phyloP scores from a whole-genome alignment of 2,797 vertebrate species.

The Artibeus jamaicensis region DNA sequence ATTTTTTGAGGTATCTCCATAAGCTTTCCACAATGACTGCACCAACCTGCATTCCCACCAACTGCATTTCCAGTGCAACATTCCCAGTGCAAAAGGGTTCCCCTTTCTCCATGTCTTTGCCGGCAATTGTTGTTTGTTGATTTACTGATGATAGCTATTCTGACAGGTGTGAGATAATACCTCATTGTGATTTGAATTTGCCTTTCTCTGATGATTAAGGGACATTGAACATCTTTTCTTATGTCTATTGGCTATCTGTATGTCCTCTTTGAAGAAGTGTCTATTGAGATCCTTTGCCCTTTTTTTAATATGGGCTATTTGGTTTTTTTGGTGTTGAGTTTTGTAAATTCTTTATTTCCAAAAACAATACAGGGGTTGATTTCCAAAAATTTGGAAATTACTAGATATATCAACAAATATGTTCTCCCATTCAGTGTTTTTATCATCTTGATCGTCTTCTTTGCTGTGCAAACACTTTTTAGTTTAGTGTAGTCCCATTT shows the following conservation, averaged over 20 bases:
- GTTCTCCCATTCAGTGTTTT: neutral
- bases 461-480: neutral
- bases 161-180: neutral
- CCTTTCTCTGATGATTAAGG: neutral
- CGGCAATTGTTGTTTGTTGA: neutral
- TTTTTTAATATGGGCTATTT: neutral
- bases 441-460: neutral
- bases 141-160: neutral
- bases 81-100: neutral
- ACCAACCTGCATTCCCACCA: neutral
- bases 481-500: neutral
- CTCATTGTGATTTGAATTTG: neutral
- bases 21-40: neutral
- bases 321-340: neutral
- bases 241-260: neutral
- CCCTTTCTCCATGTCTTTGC: neutral
- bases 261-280: neutral
- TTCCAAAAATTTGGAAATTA: neutral
- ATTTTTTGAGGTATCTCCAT: neutral
- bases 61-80: too few species aligned
- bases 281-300: neutral
- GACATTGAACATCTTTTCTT: neutral
- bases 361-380: too few species aligned
- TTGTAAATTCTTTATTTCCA: neutral
- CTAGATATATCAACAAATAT: neutral